phyloP scores from a whole-genome alignment of 1,140 invertebrate genomes.

The Trichonephila clavipes region DNA sequence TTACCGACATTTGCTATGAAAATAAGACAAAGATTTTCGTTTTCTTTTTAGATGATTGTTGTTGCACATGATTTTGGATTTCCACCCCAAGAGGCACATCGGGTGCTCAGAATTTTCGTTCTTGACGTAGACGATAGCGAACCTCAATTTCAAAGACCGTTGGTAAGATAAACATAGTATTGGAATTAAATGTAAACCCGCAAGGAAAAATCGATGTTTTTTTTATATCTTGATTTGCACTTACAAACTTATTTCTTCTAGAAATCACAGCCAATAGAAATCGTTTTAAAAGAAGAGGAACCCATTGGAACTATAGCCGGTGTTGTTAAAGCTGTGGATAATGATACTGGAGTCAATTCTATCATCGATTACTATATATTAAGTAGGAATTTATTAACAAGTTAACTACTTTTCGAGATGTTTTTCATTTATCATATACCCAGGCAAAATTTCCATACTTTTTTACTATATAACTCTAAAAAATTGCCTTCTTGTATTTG shows the following conservation, averaged over 20 bases:
- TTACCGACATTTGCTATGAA: too few relatives aligned
- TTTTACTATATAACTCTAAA: too few relatives aligned
- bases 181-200: too few relatives aligned
- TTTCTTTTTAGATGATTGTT: constrained; percentile 81
- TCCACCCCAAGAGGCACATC: constrained; percentile 88
- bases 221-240: too few relatives aligned
- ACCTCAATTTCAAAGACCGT: constrained; percentile 86
- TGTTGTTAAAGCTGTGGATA: constrained; percentile 92
- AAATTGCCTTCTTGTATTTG: too few relatives aligned
- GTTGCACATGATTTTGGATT: constrained; percentile 88
- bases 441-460: too few relatives aligned
- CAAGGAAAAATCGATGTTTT: too few relatives aligned
- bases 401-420: too few relatives aligned
- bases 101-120: constrained; percentile 86
- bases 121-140: constrained; percentile 90
- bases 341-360: constrained; percentile 95
- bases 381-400: constrained; percentile 81
- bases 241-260: constrained; percentile 78
- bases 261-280: constrained; percentile 85
- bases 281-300: constrained; percentile 86
- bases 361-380: constrained; percentile 95
- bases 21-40: not conserved
- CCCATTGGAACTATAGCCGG: constrained; percentile 92
- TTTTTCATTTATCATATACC: too few relatives aligned
- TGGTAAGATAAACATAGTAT: constrained; percentile 82